Percentiles rank a stretch among this genome's conserved stretches.
Conservation (phyloP, 2,113 vertebrate species). For the Mirounga angustirostris region DNA sequence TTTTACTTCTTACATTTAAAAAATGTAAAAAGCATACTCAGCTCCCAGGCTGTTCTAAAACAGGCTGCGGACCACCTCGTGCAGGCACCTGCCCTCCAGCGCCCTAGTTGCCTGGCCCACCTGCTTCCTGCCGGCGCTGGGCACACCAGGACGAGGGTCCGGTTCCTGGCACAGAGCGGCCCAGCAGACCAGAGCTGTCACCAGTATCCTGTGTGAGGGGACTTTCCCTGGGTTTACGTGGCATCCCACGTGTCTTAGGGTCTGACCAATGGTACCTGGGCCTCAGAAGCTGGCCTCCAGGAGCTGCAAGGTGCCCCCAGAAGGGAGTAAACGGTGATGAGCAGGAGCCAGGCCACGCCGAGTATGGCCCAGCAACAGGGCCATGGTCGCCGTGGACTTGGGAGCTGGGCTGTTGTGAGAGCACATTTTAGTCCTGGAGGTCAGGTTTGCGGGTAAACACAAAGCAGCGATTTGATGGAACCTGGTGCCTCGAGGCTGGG, state of each 20-base stretch:
- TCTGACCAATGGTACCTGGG: background rate
- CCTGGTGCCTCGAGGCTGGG: background rate
- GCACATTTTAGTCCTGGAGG: background rate
- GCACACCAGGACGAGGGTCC: accelerated
- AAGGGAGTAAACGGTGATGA: too few species aligned
- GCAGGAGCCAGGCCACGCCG: background rate
- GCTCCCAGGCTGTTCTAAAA: background rate
- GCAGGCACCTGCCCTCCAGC: background rate
- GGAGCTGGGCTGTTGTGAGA: background rate
- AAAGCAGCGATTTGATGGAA: accelerated
- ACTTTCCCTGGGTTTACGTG: background rate
- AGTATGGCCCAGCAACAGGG: background rate
- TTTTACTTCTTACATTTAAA: background rate
- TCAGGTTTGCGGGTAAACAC: background rate
- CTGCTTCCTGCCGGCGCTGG: background rate
- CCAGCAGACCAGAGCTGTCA: background rate
- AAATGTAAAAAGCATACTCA: too few species aligned
- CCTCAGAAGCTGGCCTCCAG: background rate
- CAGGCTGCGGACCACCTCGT: background rate
- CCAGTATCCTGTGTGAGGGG: background rate
- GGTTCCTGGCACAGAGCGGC: background rate
- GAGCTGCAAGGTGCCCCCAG: background rate
- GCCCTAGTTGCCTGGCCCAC: too few species aligned
- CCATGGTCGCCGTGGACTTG: background rate
- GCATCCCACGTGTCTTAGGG: background rate